These are phyloP conservation scores for Watsonalla cultraria DNA, from an alignment of 2,888 invertebrate species.

Conservation along the genomic window DNA sequence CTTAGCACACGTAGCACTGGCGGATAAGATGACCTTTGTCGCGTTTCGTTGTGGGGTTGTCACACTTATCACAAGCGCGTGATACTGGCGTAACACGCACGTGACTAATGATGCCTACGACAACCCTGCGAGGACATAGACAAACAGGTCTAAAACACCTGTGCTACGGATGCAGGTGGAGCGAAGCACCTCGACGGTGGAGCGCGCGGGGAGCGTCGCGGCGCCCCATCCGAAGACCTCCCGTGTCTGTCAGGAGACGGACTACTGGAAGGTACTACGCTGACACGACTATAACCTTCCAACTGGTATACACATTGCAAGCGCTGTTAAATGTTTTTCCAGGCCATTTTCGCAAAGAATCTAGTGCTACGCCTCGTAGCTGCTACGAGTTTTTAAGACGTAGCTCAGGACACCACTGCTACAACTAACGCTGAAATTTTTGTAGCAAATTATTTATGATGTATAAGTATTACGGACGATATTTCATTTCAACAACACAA, in stretches of 20 bases:
- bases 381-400: conserved; percentile 9
- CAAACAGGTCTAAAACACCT: neutral
- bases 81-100: conserved; percentile 7
- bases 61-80: neutral
- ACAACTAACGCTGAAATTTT: neutral
- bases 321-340: neutral
- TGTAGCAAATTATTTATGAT: neutral
- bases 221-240: conserved; percentile 73
- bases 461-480: too few species aligned
- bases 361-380: conserved; percentile 3
- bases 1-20: neutral
- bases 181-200: conserved; percentile 70
- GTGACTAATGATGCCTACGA: conserved; percentile 11
- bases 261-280: conserved; percentile 80
- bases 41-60: neutral
- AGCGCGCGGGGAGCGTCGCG: conserved; percentile 68
- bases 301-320: neutral
- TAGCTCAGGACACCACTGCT: neutral
- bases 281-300: neutral
- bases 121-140: neutral
- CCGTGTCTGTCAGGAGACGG: conserved; percentile 77
- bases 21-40: neutral
- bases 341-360: neutral
- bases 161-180: conserved; percentile 48
- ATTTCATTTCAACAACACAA: too few species aligned